These are phyloP conservation scores for Sylvilagus floridanus DNA, from an alignment of 2,797 vertebrate species.

Conservation along the genomic window DNA sequence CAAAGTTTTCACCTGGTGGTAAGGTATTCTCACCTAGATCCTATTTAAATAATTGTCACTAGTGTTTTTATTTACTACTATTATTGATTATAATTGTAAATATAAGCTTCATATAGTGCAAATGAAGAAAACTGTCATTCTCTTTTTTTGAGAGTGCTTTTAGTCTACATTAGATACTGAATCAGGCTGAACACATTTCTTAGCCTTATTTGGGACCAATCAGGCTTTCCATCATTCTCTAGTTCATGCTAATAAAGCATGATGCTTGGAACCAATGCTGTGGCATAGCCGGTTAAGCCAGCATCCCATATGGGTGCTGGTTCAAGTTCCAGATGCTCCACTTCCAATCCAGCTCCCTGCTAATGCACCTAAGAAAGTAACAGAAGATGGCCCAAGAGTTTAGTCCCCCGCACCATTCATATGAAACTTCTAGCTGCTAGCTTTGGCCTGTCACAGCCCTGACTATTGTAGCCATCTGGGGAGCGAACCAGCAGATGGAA, in stretches of 20 bases:
- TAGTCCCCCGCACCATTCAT: too few species aligned
- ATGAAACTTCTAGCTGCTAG: too few species aligned
- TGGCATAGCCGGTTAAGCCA: too few species aligned
- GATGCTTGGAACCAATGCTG: too few species aligned
- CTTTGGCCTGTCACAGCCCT: too few species aligned
- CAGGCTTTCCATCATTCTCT: neutral
- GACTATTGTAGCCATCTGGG: too few species aligned
- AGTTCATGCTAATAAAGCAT: neutral
- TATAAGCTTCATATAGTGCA: neutral
- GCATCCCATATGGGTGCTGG: too few species aligned
- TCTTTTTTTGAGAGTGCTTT: constrained; percentile 1
- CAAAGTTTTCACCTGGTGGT: neutral
- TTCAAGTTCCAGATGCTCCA: too few species aligned
- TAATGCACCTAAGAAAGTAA: too few species aligned
- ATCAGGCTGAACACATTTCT: neutral
- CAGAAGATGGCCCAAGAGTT: too few species aligned
- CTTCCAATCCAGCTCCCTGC: too few species aligned
- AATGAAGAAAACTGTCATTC: neutral
- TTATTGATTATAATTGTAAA: neutral
- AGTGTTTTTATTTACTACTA: neutral
- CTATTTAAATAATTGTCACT: neutral
- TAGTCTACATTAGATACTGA: neutral
- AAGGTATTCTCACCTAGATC: neutral
- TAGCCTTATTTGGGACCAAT: neutral
- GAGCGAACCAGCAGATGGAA: too few species aligned